These are phyloP conservation scores for Ormyrus rosae DNA, from an alignment of 2,888 invertebrate genomes.

Conservation along the genomic window DNA sequence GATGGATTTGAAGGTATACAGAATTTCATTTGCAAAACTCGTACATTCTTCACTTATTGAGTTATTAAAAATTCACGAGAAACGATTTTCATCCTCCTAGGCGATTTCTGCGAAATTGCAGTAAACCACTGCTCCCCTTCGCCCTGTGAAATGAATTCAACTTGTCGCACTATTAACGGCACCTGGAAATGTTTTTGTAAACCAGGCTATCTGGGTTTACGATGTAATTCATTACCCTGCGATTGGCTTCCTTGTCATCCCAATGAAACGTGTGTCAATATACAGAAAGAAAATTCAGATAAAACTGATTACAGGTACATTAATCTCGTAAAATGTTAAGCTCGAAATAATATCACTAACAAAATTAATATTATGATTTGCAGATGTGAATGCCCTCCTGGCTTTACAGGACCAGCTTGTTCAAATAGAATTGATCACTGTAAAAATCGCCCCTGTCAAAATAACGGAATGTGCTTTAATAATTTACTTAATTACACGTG, in stretches of 20 bases:
- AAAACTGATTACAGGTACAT: conserved; percentile 74
- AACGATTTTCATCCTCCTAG: conserved; percentile 60
- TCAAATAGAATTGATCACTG: conserved; percentile 75
- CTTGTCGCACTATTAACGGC: conserved; percentile 71
- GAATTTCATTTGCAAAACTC: no score
- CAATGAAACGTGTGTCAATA: conserved; percentile 76
- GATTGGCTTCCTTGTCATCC: conserved; percentile 78
- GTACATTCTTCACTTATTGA: not conserved
- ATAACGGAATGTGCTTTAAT: conserved; percentile 76
- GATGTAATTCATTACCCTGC: conserved; percentile 79
- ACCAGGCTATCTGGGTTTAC: conserved; percentile 77
- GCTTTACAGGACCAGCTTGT: conserved; percentile 78
- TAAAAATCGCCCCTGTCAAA: conserved; percentile 70
- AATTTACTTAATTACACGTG: conserved; percentile 74
- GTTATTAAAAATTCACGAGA: not conserved
- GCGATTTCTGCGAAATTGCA: conserved; percentile 76
- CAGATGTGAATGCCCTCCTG: conserved; percentile 79
- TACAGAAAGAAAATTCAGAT: conserved; percentile 72
- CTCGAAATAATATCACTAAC: not conserved
- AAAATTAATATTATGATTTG: not conserved
- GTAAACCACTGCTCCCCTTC: conserved; percentile 77
- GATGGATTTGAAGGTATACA: conserved; percentile 67
- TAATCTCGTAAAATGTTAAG: not conserved
- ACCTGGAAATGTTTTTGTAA: conserved; percentile 77
- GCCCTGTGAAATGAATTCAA: conserved; percentile 76